Conservation (phyloP, 30 jellyfish, hydroid and myxozoan species). For the Aurelia sp. region DNA sequence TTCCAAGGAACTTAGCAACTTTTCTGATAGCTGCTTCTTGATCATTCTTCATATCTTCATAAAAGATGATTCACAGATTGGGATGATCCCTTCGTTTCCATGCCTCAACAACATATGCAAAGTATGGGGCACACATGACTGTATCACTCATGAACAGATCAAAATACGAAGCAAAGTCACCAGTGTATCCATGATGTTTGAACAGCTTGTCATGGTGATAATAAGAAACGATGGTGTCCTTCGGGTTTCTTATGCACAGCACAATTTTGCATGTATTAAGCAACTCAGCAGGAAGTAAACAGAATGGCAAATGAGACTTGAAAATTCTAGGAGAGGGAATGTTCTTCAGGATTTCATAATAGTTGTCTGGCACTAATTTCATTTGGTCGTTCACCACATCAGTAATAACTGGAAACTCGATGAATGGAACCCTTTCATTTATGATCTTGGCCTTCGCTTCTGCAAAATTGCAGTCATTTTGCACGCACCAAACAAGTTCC, state of each 20-base stretch:
- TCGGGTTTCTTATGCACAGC: conserved; percentile 32
- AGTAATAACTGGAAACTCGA: neutral
- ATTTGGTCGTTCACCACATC: neutral
- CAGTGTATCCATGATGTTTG: neutral
- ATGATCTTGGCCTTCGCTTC: neutral
- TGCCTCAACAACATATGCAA: neutral
- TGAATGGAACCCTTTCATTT: neutral
- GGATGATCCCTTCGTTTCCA: conserved; percentile 18
- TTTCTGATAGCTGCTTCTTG: neutral
- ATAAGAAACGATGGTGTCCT: conserved; percentile 35
- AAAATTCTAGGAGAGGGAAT: conserved; percentile 5
- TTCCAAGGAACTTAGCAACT: conserved; percentile 26
- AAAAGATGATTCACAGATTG: conserved; percentile 16
- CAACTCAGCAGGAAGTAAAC: neutral
- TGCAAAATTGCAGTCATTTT: neutral
- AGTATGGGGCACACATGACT: conserved; percentile 11
- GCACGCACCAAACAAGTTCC: conserved; percentile 29
- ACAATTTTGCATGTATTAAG: conserved; percentile 18
- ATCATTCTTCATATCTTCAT: conserved; percentile 29
- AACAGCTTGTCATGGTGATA: conserved; percentile 29
- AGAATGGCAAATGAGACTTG: conserved; percentile 7
- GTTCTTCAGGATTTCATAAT: neutral
- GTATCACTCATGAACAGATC: conserved; percentile 1
- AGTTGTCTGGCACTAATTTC: neutral
- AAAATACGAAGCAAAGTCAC: conserved; percentile 29